Evolutionary conservation across 2,797 vertebrate species (phyloP).

Genomic region (Sebastes kiyomatsui): DNA sequence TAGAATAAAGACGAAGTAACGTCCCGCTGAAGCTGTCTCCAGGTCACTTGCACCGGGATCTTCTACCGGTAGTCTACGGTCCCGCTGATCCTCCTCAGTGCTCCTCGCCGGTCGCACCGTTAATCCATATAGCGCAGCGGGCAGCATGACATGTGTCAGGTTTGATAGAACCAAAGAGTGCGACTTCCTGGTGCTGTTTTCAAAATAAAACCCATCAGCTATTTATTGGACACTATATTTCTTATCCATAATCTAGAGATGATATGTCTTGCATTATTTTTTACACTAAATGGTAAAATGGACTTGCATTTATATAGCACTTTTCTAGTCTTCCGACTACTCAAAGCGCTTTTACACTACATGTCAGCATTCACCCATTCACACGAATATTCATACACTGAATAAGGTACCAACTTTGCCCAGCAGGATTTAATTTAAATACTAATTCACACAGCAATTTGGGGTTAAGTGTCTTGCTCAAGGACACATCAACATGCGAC

Average conservation of each 20-base stretch:
- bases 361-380: no score
- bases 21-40: conserved; percentile 13
- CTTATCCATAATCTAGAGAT: fast-evolving
- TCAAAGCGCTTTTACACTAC: no score
- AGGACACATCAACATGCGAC: no score
- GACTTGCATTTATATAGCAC: no score
- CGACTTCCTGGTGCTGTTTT: conserved; percentile 28
- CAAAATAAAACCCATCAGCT: conserved; percentile 49
- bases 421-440: no score
- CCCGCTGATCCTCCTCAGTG: conserved; percentile 45
- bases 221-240: no score
- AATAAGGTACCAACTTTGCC: no score
- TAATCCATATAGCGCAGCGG: conserved; percentile 55
- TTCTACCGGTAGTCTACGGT: conserved; percentile 10
- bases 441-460: no score
- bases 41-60: conserved; percentile 10
- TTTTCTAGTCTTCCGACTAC: no score
- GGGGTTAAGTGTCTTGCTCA: no score
- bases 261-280: background rate
- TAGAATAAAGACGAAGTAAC: background rate
- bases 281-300: no score
- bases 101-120: conserved; percentile 42
- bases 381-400: no score
- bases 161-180: fast-evolving
- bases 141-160: background rate